phyloP scores from a whole-genome alignment of 2,888 invertebrate genomes.

The Nephrotoma guestfalica region DNA sequence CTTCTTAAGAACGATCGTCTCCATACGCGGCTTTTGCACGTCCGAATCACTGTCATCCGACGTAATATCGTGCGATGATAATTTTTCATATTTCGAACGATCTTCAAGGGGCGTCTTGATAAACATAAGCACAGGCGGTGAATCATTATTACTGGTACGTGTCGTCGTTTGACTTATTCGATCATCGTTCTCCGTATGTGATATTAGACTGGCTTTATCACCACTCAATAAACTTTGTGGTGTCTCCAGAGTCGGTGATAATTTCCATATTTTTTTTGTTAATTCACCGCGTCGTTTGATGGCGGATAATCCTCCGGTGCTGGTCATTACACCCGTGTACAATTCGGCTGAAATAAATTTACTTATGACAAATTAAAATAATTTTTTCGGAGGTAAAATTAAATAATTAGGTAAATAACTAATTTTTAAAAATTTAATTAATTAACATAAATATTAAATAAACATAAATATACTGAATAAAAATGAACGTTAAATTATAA shows the following conservation, averaged over 20 bases:
- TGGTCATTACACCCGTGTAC: not conserved
- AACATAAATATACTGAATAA: not conserved
- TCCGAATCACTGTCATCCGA: conserved; percentile 39
- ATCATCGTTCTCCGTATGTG: not conserved
- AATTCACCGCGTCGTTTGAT: not conserved
- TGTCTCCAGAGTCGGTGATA: conserved; percentile 31
- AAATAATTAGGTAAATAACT: not conserved
- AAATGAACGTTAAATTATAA: not conserved
- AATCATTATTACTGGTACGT: not conserved
- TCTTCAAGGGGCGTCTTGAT: conserved; percentile 49
- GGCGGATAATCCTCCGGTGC: not conserved
- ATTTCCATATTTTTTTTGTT: conserved; percentile 19
- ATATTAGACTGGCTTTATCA: conserved; percentile 25
- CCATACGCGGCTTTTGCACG: conserved; percentile 20
- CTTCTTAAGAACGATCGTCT: conserved; percentile 24
- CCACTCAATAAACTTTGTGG: conserved; percentile 19
- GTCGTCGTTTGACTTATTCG: not conserved
- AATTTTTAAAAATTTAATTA: not conserved
- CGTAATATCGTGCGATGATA: conserved; percentile 45
- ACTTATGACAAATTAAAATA: conserved; percentile 3
- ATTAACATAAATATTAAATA: not conserved
- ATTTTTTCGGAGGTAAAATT: not conserved
- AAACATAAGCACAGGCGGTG: not conserved
- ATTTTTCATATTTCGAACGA: conserved; percentile 62
- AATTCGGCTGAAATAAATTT: not conserved